phyloP scores from a whole-genome alignment of 2,888 invertebrate species.

The Eudemis profundana region DNA sequence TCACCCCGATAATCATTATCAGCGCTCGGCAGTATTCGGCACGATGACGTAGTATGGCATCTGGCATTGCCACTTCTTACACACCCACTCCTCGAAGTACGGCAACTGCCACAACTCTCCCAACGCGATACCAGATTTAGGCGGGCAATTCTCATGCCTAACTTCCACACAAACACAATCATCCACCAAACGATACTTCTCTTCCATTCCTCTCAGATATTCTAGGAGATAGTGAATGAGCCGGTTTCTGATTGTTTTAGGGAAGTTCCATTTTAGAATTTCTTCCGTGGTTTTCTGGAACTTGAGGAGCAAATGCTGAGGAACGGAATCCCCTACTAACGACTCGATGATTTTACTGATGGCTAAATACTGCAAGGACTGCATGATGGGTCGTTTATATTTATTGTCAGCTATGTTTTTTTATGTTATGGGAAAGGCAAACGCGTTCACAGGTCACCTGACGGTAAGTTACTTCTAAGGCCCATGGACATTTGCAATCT shows the following conservation, averaged over 20 bases:
- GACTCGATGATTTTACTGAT: neutral
- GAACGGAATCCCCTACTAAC: neutral
- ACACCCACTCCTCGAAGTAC: constrained; percentile 6
- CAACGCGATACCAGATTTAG: neutral
- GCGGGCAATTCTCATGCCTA: constrained; percentile 2
- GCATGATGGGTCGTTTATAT: neutral
- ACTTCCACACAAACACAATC: neutral
- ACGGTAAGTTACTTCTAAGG: too few species aligned
- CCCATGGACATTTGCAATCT: too few species aligned
- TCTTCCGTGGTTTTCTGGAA: constrained; percentile 2
- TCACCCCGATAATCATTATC: neutral
- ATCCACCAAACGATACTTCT: neutral
- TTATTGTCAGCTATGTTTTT: too few species aligned
- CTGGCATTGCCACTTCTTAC: neutral
- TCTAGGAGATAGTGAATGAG: constrained; percentile 2
- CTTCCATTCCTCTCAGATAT: constrained; percentile 1
- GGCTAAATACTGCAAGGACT: constrained; percentile 11
- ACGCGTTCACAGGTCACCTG: too few species aligned
- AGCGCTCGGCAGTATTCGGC: neutral
- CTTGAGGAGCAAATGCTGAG: neutral
- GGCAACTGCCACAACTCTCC: constrained; percentile 14
- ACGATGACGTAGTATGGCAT: constrained; percentile 9
- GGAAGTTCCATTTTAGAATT: neutral
- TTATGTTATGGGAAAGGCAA: too few species aligned
- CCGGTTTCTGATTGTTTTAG: neutral